Conservation (phyloP, 2,888 invertebrate genomes). For the Alentia gelatinosa region DNA sequence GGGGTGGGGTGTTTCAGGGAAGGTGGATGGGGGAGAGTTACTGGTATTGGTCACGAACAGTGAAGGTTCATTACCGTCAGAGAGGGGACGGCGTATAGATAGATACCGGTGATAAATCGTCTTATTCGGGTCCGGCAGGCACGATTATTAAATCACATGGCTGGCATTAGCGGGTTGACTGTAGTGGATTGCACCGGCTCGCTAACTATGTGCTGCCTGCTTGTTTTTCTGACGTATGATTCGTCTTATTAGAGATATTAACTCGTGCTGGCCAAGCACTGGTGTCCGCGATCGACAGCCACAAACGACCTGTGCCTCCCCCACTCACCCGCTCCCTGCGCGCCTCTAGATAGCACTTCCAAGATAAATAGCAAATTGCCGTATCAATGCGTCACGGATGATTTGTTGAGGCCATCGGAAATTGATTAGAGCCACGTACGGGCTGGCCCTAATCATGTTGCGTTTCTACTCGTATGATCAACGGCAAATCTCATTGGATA, state of each 20-base stretch:
- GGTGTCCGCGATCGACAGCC: neutral
- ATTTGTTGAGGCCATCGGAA: constrained; percentile 18
- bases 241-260: constrained; percentile 28
- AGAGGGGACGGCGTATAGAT: neutral
- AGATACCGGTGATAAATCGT: constrained; percentile 14
- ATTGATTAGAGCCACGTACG: constrained; percentile 11
- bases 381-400: constrained; percentile 40
- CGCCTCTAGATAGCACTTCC: constrained; percentile 14
- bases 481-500: constrained; percentile 14
- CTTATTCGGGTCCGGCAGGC: neutral
- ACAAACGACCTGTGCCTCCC: neutral
- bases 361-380: constrained; percentile 39
- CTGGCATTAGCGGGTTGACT: neutral
- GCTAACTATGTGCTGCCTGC: neutral
- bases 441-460: neutral
- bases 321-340: neutral
- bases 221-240: constrained; percentile 20
- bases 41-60: neutral
- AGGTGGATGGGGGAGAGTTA: neutral
- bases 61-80: constrained; percentile 1
- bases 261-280: neutral
- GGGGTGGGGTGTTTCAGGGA: neutral
- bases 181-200: neutral
- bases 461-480: constrained; percentile 8
- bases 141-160: constrained; percentile 1